Conservation (phyloP, 2,888 invertebrate genomes). For the Ichneumon xanthorius region DNA sequence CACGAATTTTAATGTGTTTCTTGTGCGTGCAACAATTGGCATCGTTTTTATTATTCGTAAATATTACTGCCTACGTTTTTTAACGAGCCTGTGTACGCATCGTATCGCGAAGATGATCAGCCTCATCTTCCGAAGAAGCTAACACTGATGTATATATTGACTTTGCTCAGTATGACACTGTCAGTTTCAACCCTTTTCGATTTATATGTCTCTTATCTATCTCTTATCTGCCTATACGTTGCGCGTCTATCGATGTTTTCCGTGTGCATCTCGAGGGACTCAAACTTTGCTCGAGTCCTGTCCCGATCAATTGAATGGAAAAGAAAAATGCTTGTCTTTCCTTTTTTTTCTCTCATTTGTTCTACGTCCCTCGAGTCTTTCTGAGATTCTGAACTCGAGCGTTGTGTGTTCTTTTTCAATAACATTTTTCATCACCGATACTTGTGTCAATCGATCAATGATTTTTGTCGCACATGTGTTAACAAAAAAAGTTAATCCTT, state of each 20-base stretch:
- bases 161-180: conserved; percentile 85
- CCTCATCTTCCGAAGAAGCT: conserved; percentile 70
- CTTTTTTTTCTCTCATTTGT: conserved; percentile 4
- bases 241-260: conserved; percentile 52
- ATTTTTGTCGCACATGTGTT: not conserved
- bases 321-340: not conserved
- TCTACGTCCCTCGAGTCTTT: conserved; percentile 42
- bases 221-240: conserved; percentile 38
- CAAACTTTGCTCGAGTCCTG: not conserved
- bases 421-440: conserved; percentile 11
- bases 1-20: conserved; percentile 1
- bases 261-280: conserved; percentile 47
- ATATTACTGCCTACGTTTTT: conserved; percentile 14
- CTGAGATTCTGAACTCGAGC: conserved; percentile 31
- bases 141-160: conserved; percentile 85
- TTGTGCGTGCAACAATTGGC: conserved; percentile 20
- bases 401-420: not conserved
- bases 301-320: not conserved
- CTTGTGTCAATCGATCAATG: not conserved
- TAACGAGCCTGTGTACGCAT: conserved; percentile 32
- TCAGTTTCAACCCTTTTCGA: conserved; percentile 81
- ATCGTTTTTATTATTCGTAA: conserved; percentile 18
- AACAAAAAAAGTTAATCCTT: not conserved
- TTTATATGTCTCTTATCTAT: conserved; percentile 42
- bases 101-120: conserved; percentile 39